These are phyloP conservation scores for Platichthys stellatus DNA, from an alignment of 2,113 vertebrate species.

Conservation along the genomic window DNA sequence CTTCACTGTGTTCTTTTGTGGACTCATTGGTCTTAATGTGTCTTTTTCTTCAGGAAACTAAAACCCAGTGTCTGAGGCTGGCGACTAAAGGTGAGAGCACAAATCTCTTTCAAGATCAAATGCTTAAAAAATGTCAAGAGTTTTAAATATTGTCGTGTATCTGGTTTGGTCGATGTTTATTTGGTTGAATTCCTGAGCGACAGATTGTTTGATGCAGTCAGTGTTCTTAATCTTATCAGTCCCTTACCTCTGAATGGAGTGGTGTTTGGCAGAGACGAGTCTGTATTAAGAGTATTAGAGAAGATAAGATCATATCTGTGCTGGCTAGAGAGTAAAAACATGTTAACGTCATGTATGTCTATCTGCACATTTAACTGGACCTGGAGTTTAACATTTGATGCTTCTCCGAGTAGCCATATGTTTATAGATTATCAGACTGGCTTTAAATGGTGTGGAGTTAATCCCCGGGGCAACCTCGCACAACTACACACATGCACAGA, in stretches of 20 bases:
- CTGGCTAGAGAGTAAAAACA: constrained; percentile 17
- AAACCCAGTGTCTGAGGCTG: constrained; percentile 97
- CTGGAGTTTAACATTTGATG: constrained; percentile 39
- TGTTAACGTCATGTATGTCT: constrained; percentile 3
- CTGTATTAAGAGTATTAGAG: constrained; percentile 28
- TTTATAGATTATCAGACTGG: constrained; percentile 68
- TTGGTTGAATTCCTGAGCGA: too few relatives aligned
- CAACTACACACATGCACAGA: constrained; percentile 6
- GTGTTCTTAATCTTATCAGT: not conserved
- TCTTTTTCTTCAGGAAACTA: constrained; percentile 89
- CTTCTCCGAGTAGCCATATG: constrained; percentile 69
- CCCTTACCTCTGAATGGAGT: not conserved
- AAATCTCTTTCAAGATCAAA: not conserved
- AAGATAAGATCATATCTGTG: constrained; percentile 27
- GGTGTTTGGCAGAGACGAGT: not conserved
- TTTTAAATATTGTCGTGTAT: not conserved
- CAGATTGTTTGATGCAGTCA: too few relatives aligned
- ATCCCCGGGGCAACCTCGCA: constrained; percentile 54
- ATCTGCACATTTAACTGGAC: not conserved
- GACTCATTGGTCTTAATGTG: constrained; percentile 1
- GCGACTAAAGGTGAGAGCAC: constrained; percentile 95
- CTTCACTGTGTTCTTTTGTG: not conserved
- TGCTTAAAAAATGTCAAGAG: too few relatives aligned
- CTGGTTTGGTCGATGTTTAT: not conserved
- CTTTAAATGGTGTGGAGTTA: constrained; percentile 57